Base-by-base conservation (phyloP, 1,140 invertebrate species). In the Leptopilina boulardi region DNA sequence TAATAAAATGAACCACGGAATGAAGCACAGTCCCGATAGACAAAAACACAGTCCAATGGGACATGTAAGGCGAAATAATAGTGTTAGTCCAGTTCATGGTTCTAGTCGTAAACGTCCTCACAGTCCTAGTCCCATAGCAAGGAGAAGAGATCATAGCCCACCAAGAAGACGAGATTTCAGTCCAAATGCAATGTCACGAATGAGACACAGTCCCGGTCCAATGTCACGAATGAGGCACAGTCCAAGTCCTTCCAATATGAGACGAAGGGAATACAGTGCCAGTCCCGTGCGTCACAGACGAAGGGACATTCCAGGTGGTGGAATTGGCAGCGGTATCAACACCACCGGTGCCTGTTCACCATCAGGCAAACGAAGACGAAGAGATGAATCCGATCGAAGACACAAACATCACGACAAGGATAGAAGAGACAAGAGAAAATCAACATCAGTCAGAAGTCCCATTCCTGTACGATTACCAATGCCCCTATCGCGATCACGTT, bases 361-460 rank as follows among this genome's bases (percentile, higher is more conserved):
- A 5, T 88, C 90, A 0, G 83, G 79, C 19, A 91, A 91, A 83
- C 83, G 91, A 9, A 87, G 91, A 77, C 77, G 88, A 76, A 82
- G 86, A 71, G 91, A 91, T 4, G 91, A 91, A 8, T 82, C 86
- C 0, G 87, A 88, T n/a, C 85, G 91, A 38, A 88, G 92, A 78
- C 91, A 92, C 42, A 88, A 90, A 15, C 87, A 88, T 79, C 87
- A 89, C 38, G 87, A 90, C 38, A 89, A 91, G 82, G 86, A 90
- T 42, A 84, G 92, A 80, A 82, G 90, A 73, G 86, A 89, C 72
- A 88, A 91, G 81, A 86, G 91, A 77, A 88, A 91, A 77, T 86
- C 84, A 0, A 84, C 84, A 34, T 81, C 84, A 44, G 84, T 82
- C 10, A 85, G 87, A 73, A 89, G 89, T 81, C 89, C 89, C 23